Evolutionary conservation across 2,113 vertebrate genomes (phyloP).

Genomic region (Trematocara stigmaticum): DNA sequence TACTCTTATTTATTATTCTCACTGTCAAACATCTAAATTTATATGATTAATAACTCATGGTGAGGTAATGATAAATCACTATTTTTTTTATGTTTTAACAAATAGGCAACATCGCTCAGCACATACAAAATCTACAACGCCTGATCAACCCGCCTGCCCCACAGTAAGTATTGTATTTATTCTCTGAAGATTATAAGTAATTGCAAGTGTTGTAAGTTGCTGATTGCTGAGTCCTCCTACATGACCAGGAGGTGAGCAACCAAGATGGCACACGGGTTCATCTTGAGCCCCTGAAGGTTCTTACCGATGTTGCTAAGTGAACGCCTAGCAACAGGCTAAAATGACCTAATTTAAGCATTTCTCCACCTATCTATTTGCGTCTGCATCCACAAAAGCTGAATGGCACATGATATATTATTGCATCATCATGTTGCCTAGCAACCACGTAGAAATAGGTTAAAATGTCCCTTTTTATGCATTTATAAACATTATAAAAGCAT

Average conservation of each 20-base stretch:
- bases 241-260: neutral
- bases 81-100: constrained; percentile 10
- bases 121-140: constrained; percentile 54
- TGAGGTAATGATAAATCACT: neutral
- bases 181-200: neutral
- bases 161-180: constrained; percentile 45
- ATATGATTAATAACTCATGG: neutral
- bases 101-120: constrained; percentile 43
- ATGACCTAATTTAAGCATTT: neutral
- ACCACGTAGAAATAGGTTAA: neutral
- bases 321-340: neutral
- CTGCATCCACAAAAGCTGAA: neutral
- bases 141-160: constrained; percentile 23
- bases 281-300: neutral
- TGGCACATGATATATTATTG: neutral
- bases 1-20: neutral
- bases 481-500: neutral
- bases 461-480: neutral
- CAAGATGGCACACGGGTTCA: neutral
- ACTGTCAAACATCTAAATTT: neutral
- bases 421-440: neutral
- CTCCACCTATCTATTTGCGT: neutral
- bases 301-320: neutral
- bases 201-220: neutral
- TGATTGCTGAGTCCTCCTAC: neutral